Percentiles rank a stretch among this genome's conserved stretches.
Conservation (phyloP, 2,113 vertebrate genomes). For the Elaphurus davidianus region DNA sequence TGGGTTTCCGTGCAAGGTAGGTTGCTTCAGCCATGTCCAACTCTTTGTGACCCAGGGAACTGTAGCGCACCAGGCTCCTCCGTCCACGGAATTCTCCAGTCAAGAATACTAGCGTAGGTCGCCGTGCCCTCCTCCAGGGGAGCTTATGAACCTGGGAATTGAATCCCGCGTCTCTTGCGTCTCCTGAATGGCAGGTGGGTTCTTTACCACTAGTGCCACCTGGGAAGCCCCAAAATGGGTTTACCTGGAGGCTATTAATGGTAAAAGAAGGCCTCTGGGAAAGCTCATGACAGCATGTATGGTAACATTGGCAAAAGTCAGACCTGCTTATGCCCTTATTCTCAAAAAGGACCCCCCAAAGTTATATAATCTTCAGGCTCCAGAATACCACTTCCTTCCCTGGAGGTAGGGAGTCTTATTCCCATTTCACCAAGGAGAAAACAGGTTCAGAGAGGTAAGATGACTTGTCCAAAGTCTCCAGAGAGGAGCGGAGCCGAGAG, state of each 20-base stretch:
- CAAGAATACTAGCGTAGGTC: background rate
- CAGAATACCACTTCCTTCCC: background rate
- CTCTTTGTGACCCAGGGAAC: background rate
- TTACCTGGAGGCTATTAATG: background rate
- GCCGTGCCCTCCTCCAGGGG: background rate
- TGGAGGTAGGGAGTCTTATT: background rate
- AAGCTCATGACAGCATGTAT: background rate
- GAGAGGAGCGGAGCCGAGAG: background rate
- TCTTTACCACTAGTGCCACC: background rate
- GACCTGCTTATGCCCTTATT: background rate
- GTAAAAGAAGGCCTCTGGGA: background rate
- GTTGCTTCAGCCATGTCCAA: background rate
- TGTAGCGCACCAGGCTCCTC: background rate
- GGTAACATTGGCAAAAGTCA: background rate
- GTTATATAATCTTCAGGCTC: background rate
- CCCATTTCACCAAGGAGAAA: background rate
- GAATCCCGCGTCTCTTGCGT: background rate
- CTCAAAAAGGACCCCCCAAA: background rate
- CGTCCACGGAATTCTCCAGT: background rate
- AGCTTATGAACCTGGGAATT: background rate
- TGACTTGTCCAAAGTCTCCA: background rate
- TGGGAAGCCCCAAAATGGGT: background rate
- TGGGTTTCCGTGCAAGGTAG: background rate
- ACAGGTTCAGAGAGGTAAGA: background rate
- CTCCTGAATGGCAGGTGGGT: background rate